A percentile compares a stretch with the other conserved stretches of the same genome.
phyloP scores from a whole-genome alignment of 2,113 vertebrate species.

The Paratilapia polleni region DNA sequence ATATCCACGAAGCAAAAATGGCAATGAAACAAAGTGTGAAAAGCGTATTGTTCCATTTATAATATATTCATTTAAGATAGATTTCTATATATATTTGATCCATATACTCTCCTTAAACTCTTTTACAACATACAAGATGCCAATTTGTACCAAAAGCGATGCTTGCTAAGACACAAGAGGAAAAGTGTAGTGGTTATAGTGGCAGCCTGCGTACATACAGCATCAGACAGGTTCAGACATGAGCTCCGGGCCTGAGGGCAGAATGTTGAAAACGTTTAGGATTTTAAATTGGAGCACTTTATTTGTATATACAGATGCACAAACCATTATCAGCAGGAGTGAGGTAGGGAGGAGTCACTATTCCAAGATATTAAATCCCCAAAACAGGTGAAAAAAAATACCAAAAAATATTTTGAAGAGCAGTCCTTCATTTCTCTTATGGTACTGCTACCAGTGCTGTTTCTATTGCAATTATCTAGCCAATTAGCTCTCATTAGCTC shows the following conservation, averaged over 20 bases:
- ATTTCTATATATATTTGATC: conserved; percentile 79
- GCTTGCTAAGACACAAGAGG: conserved; percentile 69
- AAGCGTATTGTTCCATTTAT: conserved; percentile 77
- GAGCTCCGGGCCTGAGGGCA: conserved; percentile 25
- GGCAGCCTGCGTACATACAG: conserved; percentile 44
- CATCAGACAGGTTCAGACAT: conserved; percentile 29
- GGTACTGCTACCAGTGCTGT: neutral
- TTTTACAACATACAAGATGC: conserved; percentile 81
- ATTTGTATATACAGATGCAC: conserved; percentile 26
- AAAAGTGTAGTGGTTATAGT: conserved; percentile 50
- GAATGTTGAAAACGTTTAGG: neutral
- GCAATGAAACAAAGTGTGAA: conserved; percentile 76
- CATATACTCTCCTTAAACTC: conserved; percentile 78
- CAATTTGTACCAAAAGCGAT: conserved; percentile 79
- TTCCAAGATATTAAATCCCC: neutral
- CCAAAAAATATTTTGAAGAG: neutral
- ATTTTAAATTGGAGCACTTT: neutral
- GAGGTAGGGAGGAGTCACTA: neutral
- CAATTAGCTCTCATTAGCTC: neutral
- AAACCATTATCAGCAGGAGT: neutral
- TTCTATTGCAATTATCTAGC: neutral
- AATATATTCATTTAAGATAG: conserved; percentile 79
- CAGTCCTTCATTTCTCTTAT: neutral
- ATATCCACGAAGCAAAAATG: conserved; percentile 71
- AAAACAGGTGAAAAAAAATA: neutral